Evolutionary conservation across 2,888 invertebrate species (phyloP).

Genomic region (Gisinianus flammeolus): DNA sequence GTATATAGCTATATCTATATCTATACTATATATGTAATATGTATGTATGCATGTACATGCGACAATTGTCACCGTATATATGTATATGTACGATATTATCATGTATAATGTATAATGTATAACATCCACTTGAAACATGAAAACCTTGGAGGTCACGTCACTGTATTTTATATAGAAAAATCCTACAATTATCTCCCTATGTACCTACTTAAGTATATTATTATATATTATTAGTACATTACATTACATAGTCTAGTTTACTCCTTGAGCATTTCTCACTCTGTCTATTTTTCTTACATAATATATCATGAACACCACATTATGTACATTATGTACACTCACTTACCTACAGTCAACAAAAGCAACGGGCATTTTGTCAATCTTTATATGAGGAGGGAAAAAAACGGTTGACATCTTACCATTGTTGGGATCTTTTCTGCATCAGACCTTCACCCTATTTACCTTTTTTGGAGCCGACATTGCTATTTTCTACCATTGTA

Average conservation of each 20-base stretch:
- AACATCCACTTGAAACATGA: conserved; percentile 4
- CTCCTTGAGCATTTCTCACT: not conserved
- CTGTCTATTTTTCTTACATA: too few species aligned
- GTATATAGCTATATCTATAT: not conserved
- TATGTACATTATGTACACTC: not conserved
- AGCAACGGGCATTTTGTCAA: conserved; percentile 46
- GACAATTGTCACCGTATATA: not conserved
- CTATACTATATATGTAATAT: not conserved
- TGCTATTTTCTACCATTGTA: conserved; percentile 43
- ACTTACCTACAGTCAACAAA: not conserved
- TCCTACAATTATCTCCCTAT: not conserved
- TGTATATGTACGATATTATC: not conserved
- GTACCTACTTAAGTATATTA: too few species aligned
- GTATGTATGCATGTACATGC: conserved; percentile 15
- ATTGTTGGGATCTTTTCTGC: conserved; percentile 43
- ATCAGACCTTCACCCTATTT: conserved; percentile 59
- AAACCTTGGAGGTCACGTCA: conserved; percentile 24
- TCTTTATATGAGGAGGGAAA: not conserved
- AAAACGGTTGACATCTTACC: conserved; percentile 42
- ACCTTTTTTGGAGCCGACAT: conserved; percentile 56
- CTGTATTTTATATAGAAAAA: not conserved
- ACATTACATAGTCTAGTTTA: not conserved
- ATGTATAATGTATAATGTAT: not conserved
- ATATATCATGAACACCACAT: too few species aligned
- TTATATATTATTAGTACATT: not conserved